A percentile compares a stretch with the other conserved stretches of the same genome.
Evolutionary conservation across 2,113 vertebrate genomes (phyloP).

Genomic region (Xiphias gladius): DNA sequence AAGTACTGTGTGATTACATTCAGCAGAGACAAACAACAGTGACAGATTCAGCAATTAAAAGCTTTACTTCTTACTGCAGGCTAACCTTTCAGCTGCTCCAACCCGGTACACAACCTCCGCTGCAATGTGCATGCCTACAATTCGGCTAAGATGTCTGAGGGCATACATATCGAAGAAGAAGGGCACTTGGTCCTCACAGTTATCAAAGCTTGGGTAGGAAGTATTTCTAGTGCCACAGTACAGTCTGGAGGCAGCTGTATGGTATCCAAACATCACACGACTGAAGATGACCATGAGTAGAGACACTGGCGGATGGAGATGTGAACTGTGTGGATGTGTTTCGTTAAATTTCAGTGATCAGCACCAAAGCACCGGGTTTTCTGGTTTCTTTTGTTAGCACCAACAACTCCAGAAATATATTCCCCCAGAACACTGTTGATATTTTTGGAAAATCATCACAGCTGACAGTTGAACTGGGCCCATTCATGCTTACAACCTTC

Average conservation of each 20-base stretch:
- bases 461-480: not conserved
- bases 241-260: not conserved
- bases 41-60: conserved; percentile 4
- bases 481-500: not conserved
- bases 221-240: not conserved
- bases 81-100: too few species aligned
- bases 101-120: not conserved
- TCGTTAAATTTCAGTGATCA: not conserved
- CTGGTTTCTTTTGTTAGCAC: not conserved
- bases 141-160: not conserved
- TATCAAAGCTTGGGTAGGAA: not conserved
- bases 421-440: not conserved
- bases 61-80: not conserved
- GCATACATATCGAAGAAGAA: not conserved
- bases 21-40: not conserved
- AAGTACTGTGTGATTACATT: not conserved
- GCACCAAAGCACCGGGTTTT: not conserved
- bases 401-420: not conserved
- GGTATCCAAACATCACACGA: not conserved
- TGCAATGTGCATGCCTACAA: not conserved
- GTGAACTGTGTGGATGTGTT: not conserved
- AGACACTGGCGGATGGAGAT: conserved; percentile 4
- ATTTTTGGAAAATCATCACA: not conserved
- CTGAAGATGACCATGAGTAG: not conserved
- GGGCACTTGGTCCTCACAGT: not conserved